A percentile compares a stretch with the other conserved stretches of the same genome.
Conservation (phyloP, 2,797 vertebrate species). For the Squalus acanthias region DNA sequence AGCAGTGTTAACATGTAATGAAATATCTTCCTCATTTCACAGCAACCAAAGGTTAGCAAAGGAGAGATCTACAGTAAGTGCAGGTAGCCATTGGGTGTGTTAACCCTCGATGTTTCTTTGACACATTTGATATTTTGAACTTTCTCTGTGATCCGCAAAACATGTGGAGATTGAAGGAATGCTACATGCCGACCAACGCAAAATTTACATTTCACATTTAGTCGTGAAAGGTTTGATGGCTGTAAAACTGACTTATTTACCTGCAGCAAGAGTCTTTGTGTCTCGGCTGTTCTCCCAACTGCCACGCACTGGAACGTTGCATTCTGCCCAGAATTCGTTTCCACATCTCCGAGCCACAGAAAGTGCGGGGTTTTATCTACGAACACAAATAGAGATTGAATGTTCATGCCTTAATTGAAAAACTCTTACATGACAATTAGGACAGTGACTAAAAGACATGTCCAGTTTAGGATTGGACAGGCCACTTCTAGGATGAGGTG, state of each 20-base stretch:
- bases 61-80: background rate
- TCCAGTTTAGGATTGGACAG: background rate
- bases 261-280: slow-evolving; percentile 84
- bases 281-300: slow-evolving; percentile 74
- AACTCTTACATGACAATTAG: background rate
- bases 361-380: slow-evolving; percentile 92
- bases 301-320: slow-evolving; percentile 93
- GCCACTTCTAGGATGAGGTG: too few relatives aligned
- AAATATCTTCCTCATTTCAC: too few relatives aligned
- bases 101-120: background rate
- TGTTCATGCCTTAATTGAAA: background rate
- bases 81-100: background rate
- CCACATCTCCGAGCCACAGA: slow-evolving; percentile 87
- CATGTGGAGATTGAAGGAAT: background rate
- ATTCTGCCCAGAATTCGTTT: slow-evolving; percentile 92
- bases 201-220: background rate
- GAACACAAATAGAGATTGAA: slow-evolving; percentile 30
- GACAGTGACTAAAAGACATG: background rate
- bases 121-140: background rate
- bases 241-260: slow-evolving; percentile 58
- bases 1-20: too few relatives aligned
- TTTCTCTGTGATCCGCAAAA: background rate
- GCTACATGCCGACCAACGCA: background rate
- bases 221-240: background rate
- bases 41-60: background rate